Evolutionary conservation across 2,888 invertebrate genomes (phyloP), one percentile per base, ranked within the genome.

Genomic region (Elgonia sp.): DNA sequence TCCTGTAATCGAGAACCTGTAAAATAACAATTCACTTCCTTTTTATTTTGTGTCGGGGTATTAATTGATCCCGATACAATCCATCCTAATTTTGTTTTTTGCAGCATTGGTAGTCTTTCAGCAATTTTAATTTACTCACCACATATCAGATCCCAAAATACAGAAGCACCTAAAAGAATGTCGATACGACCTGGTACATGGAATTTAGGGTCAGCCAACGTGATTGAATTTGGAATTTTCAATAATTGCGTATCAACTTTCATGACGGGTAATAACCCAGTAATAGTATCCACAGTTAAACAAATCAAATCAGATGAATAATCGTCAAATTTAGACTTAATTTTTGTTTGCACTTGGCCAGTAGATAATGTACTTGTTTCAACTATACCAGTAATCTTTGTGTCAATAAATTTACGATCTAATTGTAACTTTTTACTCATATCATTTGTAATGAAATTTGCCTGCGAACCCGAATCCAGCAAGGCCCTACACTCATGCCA

Each of bases 21-120:
- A 18, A 53, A 53, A 16, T 14, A 14, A 53, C 53, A 53, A 29
- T 29, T 29, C 5, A 29, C 29, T 18, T 20, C 9, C 9, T 10
- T 21, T 21, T 57, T 57, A 4, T 7, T 10, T 9, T 57, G 4
- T 21, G 16, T 57, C 10, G 7, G 2, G 18, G 16, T 9, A 14
- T 57, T 21, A 57, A 57, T 21, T 9, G 37, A n/a, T 14, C 70
- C 70, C 12, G 53, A 50, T 37, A 70, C 16, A 4, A 70, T n/a
- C 70, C 53, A 70, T 53, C 70, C 70, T 10, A 70, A 18, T 37
- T 70, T 70, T 12, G 50, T 69, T 20, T 50, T 69, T 4, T 69
- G 69, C 20, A 69, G 69, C 1, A 39, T 9, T 21, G 50, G 69
- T 20, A 69, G 14, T 14, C 12, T 69, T 40, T 50, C 20, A 3